Evolutionary conservation across 2,888 invertebrate species (phyloP).

Genomic region (Liodrosophila aerea): DNA sequence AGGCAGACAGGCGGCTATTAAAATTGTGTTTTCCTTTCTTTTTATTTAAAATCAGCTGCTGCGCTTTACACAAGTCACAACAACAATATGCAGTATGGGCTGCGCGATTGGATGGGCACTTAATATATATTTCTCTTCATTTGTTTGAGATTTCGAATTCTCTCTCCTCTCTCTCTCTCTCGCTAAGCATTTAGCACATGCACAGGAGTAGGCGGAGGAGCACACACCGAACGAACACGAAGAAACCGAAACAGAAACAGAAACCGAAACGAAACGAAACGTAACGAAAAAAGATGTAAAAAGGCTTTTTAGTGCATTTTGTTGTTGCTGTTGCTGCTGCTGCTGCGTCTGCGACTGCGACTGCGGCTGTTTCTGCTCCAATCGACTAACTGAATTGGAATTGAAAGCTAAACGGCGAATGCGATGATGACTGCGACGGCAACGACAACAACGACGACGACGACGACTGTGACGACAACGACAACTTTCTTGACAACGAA

Average conservation of each 20-base stretch:
- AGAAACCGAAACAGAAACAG: constrained; percentile 42
- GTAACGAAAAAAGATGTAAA: constrained; percentile 51
- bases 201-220: neutral
- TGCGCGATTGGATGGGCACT: constrained; percentile 33
- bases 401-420: constrained; percentile 44
- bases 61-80: constrained; percentile 23
- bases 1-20: constrained; percentile 25
- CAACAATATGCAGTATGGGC: too few species aligned
- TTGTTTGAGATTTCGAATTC: constrained; percentile 43
- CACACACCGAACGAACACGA: constrained; percentile 23
- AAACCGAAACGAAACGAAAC: constrained; percentile 44
- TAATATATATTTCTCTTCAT: constrained; percentile 37
- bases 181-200: too few species aligned
- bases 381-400: constrained; percentile 57
- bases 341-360: too few species aligned
- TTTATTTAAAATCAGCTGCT: constrained; percentile 46
- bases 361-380: too few species aligned
- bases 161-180: constrained; percentile 16
- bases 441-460: constrained; percentile 31
- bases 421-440: constrained; percentile 36
- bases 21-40: constrained; percentile 25
- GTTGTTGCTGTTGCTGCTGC: constrained; percentile 33
- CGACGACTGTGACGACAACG: constrained; percentile 39
- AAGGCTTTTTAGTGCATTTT: constrained; percentile 43
- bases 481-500: constrained; percentile 50